phyloP scores from a whole-genome alignment of 2,797 vertebrate species.

The Otolemur crassicaudatus region DNA sequence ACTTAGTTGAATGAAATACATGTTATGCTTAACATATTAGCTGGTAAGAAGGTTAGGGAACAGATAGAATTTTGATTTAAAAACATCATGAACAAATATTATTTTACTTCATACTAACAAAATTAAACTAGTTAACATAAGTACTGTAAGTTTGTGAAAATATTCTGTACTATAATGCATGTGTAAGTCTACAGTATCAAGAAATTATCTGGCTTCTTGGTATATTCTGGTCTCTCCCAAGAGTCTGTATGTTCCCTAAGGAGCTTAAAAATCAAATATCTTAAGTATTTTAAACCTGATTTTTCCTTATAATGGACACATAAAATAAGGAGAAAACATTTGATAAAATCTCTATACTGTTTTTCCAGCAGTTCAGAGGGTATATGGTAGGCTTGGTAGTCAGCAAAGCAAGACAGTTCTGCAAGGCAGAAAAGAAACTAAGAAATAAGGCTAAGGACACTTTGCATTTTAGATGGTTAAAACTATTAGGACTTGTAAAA shows the following conservation, averaged over 20 bases:
- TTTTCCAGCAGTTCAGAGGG: not conserved
- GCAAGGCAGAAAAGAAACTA: not conserved
- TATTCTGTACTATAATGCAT: not conserved
- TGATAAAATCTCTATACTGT: not conserved
- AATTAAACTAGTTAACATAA: not conserved
- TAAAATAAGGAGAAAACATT: not conserved
- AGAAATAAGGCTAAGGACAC: not conserved
- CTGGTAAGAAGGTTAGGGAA: not conserved
- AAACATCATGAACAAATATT: not conserved
- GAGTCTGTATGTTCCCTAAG: not conserved
- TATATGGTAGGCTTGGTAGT: not conserved
- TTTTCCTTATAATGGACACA: not conserved
- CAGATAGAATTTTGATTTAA: not conserved
- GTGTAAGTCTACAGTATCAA: not conserved
- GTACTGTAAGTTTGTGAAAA: not conserved
- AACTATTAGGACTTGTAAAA: not conserved
- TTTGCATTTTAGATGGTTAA: not conserved
- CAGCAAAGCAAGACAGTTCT: not conserved
- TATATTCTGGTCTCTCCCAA: not conserved
- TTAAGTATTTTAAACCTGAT: not conserved
- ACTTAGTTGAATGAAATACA: not conserved
- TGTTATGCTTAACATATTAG: not conserved
- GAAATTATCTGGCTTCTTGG: not conserved
- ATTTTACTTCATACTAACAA: not conserved
- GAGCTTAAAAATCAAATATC: not conserved